phyloP scores from a whole-genome alignment of 1,140 invertebrate species.

The Hydropsyche tenuis region DNA sequence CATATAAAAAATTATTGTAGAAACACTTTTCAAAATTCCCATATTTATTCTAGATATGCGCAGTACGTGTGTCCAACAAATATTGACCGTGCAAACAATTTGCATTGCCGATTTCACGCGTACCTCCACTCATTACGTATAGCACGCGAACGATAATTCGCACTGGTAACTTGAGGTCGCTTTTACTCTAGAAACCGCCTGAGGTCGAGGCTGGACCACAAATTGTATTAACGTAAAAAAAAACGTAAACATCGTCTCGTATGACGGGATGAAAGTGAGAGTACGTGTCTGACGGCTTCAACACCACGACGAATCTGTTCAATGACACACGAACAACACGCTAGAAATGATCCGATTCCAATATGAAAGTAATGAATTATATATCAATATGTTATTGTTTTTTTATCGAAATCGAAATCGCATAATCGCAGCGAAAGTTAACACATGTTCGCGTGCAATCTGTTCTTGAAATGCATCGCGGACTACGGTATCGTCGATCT shows the following conservation, averaged over 20 bases:
- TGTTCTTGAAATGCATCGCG: too few relatives aligned
- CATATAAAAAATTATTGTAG: too few relatives aligned
- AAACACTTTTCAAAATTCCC: too few relatives aligned
- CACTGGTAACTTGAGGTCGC: neutral
- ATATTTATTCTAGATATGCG: neutral
- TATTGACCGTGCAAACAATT: conserved; percentile 5
- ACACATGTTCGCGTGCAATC: too few relatives aligned
- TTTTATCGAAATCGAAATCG: too few relatives aligned
- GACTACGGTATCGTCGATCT: too few relatives aligned
- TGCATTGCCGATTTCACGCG: neutral
- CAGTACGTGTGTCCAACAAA: neutral
- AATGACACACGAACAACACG: too few relatives aligned
- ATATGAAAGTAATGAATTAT: too few relatives aligned
- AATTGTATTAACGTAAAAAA: neutral
- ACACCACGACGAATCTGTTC: neutral
- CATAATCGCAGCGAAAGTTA: too few relatives aligned
- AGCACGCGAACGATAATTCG: neutral
- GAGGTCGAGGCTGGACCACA: conserved; percentile 12
- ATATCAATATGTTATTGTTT: too few relatives aligned
- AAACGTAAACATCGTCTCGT: conserved; percentile 13
- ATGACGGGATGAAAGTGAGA: conserved; percentile 21
- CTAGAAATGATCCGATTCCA: too few relatives aligned
- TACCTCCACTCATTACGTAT: neutral
- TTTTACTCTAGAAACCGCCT: neutral
- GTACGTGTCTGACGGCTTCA: neutral